These are phyloP conservation scores for Microctonus brassicae DNA, from an alignment of 2,888 invertebrate genomes.

Conservation along the genomic window DNA sequence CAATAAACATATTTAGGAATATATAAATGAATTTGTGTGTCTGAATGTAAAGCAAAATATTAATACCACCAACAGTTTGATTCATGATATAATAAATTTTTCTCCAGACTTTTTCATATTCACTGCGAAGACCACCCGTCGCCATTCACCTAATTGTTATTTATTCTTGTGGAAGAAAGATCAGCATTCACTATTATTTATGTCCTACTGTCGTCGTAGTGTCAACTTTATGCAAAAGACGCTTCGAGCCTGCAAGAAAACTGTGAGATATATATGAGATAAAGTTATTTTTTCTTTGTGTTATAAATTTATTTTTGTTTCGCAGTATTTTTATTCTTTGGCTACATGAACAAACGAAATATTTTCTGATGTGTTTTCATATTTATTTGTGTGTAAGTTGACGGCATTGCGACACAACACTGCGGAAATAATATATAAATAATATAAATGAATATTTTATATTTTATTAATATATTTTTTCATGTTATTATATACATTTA, in stretches of 20 bases:
- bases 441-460: too few species aligned
- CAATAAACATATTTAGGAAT: neutral
- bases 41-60: neutral
- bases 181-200: conserved; percentile 11
- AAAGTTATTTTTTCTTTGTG: neutral
- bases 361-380: neutral
- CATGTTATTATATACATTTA: too few species aligned
- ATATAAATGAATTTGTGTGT: neutral
- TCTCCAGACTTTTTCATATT: conserved; percentile 22
- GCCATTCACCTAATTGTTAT: conserved; percentile 37
- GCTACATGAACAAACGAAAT: neutral
- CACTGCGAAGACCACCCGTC: conserved; percentile 1
- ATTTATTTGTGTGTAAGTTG: neutral
- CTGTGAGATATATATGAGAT: neutral
- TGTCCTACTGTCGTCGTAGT: neutral
- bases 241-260: neutral
- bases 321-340: neutral
- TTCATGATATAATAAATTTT: conserved; percentile 29
- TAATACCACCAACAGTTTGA: conserved; percentile 35
- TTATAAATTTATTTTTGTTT: too few species aligned
- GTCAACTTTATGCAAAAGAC: conserved; percentile 13
- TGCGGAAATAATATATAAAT: neutral
- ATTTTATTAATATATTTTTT: too few species aligned
- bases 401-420: neutral
- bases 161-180: conserved; percentile 32